Evolutionary conservation across 1,140 invertebrate genomes (phyloP).

Genomic region (Physella acuta): DNA sequence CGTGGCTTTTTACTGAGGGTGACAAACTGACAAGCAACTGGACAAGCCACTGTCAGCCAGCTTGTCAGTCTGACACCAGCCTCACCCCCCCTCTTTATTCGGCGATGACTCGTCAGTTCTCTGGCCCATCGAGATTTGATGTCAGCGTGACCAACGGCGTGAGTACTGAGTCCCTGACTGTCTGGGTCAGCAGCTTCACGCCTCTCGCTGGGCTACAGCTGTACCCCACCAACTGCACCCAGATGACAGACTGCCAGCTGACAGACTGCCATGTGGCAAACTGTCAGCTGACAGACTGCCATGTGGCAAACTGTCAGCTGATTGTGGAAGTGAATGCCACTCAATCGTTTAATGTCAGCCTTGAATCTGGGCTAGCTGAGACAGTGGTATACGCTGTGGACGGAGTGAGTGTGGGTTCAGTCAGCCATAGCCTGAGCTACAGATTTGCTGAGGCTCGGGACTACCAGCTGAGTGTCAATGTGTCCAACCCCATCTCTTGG

Average conservation of each 20-base stretch:
- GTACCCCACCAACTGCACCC: slow-evolving; percentile 13
- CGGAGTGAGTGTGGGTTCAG: background rate
- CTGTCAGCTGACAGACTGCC: too few species aligned
- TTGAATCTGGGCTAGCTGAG: slow-evolving; percentile 9
- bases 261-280: too few species aligned
- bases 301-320: too few species aligned
- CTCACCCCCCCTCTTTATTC: slow-evolving; percentile 32
- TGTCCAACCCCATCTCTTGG: slow-evolving; percentile 21
- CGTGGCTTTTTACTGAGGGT: slow-evolving; percentile 27
- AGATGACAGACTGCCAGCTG: too few species aligned
- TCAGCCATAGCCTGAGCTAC: background rate
- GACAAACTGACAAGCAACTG: slow-evolving; percentile 9
- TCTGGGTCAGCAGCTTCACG: slow-evolving; percentile 19
- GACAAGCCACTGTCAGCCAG: slow-evolving; percentile 16
- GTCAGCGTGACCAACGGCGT: slow-evolving; percentile 18
- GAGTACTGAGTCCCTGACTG: slow-evolving; percentile 6
- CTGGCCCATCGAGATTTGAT: background rate
- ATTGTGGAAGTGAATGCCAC: too few species aligned
- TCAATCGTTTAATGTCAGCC: too few species aligned
- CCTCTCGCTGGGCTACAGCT: slow-evolving; percentile 24
- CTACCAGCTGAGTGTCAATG: slow-evolving; percentile 21
- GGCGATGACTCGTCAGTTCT: slow-evolving; percentile 19
- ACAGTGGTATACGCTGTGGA: slow-evolving; percentile 1
- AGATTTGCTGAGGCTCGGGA: background rate
- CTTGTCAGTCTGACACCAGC: slow-evolving; percentile 25